Evolutionary conservation across 2,888 invertebrate species (phyloP), one percentile per base, ranked within the genome.

Genomic region (Plutella xylostella): DNA sequence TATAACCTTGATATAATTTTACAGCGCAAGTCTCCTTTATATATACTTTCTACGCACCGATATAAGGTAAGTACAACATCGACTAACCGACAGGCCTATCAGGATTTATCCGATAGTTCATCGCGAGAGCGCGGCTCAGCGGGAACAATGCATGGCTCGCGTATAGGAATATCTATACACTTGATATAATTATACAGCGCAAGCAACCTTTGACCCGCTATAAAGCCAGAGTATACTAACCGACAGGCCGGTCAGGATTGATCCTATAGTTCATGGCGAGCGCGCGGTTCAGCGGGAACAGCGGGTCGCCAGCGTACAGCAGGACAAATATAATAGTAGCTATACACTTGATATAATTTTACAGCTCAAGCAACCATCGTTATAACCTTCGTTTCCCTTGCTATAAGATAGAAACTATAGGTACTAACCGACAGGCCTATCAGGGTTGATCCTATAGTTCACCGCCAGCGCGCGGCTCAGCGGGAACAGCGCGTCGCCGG

Each of bases 241-340:
- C 79, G 12, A 79, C 55, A 53, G 85, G 65, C 63, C 79, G 65
- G 57, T 86, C 70, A 19, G 82, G 60, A 63, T 88, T 72, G 50
- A 91, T 75, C 43, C 91, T 86, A 65, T 97, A 97, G 65, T 92
- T 90, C 61, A 92, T 91, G 0, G 95, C 97, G 45, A 97, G 86
- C 46, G 90, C 88, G 51, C 89, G 89, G 62, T 88, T 92, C 3
- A 96, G 87, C 35, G 93, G 91, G 61, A 96, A 90, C 45, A 97
- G 83, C 34, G 87, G 82, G 12, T 89, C 87, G 1, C 89, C 89
- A 49, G 92, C 91, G 61, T 94, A 95, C 41, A 92, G 76, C 9
- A 89, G 87, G 1, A 92, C 90, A 33, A 44, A 25, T 14, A 40
- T 41, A 33, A 17, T 30, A n/a, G n/a, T n/a, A n/a, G n/a, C n/a